These are phyloP conservation scores for Neopelma chrysocephalum DNA, from an alignment of 2,797 vertebrate species.

Conservation along the genomic window DNA sequence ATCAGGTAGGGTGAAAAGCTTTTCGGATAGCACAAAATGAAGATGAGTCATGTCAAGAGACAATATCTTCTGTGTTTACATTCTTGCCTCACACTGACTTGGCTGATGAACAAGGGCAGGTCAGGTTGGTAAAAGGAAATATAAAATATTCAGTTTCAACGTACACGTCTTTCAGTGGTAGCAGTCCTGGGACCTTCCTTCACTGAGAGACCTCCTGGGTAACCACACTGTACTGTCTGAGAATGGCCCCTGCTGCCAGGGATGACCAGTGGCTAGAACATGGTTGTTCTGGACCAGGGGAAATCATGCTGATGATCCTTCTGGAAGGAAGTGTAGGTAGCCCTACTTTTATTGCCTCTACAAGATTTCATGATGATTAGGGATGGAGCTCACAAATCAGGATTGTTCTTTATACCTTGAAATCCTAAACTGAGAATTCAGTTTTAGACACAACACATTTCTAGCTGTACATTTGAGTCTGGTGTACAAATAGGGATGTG, in stretches of 20 bases:
- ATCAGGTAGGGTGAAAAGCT: not conserved
- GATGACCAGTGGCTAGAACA: not conserved
- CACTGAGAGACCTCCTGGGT: not conserved
- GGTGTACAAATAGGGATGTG: not conserved
- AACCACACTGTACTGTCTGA: not conserved
- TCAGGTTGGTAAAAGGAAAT: not conserved
- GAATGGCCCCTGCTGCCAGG: not conserved
- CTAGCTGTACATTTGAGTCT: not conserved
- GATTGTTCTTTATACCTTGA: not conserved
- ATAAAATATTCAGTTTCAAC: fast-evolving
- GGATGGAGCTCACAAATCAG: not conserved
- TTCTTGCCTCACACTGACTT: not conserved
- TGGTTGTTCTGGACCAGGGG: not conserved
- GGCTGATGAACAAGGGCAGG: not conserved
- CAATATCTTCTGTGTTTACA: not conserved
- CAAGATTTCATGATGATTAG: not conserved
- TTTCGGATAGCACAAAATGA: not conserved
- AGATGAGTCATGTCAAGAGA: not conserved
- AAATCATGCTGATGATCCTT: not conserved
- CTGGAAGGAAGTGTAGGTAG: not conserved
- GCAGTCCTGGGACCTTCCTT: not conserved
- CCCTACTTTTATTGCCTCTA: not conserved
- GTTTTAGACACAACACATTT: not conserved
- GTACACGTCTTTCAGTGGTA: not conserved
- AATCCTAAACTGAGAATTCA: not conserved